Conservation (phyloP, 1,140 invertebrate genomes). For the Macrobrachium rosenbergii region DNA sequence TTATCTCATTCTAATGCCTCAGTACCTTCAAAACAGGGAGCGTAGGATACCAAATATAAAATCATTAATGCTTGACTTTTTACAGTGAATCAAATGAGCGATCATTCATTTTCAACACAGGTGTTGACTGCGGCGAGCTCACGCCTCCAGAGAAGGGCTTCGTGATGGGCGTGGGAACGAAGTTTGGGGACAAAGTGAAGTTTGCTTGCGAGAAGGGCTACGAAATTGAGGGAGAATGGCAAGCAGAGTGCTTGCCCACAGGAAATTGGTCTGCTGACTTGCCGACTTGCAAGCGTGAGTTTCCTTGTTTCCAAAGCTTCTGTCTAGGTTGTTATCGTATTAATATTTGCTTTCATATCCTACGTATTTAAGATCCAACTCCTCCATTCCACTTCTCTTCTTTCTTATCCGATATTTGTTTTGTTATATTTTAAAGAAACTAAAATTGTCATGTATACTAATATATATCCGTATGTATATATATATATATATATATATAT, state of each 20-base stretch:
- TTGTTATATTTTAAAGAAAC: too few relatives aligned
- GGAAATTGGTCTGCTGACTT: constrained; percentile 68
- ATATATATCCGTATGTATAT: constrained; percentile 14
- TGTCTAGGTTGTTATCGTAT: too few relatives aligned
- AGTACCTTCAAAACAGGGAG: too few relatives aligned
- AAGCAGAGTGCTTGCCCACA: constrained; percentile 65
- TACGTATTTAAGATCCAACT: background rate
- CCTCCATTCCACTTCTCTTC: too few relatives aligned
- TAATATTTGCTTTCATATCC: background rate
- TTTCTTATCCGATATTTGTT: too few relatives aligned
- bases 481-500: constrained; percentile 38
- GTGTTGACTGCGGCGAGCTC: constrained; percentile 33
- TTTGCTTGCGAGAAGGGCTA: constrained; percentile 68
- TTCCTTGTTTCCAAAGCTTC: too few relatives aligned
- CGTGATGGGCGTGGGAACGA: constrained; percentile 35
- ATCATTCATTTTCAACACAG: background rate
- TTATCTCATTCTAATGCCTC: too few relatives aligned
- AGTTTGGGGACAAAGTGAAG: constrained; percentile 38
- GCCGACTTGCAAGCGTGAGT: constrained; percentile 67
- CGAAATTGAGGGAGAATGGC: constrained; percentile 66
- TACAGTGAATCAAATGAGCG: background rate
- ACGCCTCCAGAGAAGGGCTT: constrained; percentile 21
- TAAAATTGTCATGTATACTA: background rate
- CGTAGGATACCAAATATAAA: too few relatives aligned
- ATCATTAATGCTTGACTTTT: too few relatives aligned